A percentile compares a stretch with the other conserved stretches of the same genome.
Conservation (phyloP, 2,113 vertebrate species). For the Sylvia atricapilla region DNA sequence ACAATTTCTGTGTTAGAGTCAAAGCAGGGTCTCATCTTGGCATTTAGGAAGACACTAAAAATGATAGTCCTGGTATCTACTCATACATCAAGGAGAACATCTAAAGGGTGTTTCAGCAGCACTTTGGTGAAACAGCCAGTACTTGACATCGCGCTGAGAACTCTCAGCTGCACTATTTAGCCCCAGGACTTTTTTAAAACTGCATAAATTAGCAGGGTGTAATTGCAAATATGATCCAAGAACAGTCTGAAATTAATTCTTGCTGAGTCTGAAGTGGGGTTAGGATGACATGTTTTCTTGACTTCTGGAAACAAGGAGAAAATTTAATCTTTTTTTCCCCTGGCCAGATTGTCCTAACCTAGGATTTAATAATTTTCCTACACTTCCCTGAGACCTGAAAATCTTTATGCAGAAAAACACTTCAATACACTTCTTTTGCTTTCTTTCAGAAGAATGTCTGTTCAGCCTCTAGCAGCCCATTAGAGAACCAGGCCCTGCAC, state of each 20-base stretch:
- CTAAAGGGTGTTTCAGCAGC: neutral
- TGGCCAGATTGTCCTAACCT: neutral
- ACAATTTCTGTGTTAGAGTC: neutral
- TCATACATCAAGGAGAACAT: neutral
- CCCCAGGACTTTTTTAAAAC: neutral
- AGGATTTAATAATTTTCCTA: neutral
- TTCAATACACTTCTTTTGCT: neutral
- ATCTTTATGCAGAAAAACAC: neutral
- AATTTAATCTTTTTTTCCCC: slow-evolving; percentile 3
- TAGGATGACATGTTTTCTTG: slow-evolving; percentile 1
- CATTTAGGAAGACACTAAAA: neutral
- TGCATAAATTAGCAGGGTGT: slow-evolving; percentile 12
- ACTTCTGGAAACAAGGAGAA: neutral
- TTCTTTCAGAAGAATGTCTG: neutral
- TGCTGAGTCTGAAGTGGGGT: neutral
- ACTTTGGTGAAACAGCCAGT: slow-evolving; percentile 14
- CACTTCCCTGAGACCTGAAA: neutral
- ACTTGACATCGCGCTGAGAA: slow-evolving; percentile 5
- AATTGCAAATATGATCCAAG: neutral
- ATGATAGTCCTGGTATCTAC: neutral
- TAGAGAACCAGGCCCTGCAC: neutral
- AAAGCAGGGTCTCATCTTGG: neutral
- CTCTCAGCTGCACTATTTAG: slow-evolving; percentile 22
- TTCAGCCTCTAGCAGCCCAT: neutral
- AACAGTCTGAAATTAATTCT: slow-evolving; percentile 6